Base-by-base conservation (phyloP, 2,888 invertebrate genomes). In the Drosophila robusta region DNA sequence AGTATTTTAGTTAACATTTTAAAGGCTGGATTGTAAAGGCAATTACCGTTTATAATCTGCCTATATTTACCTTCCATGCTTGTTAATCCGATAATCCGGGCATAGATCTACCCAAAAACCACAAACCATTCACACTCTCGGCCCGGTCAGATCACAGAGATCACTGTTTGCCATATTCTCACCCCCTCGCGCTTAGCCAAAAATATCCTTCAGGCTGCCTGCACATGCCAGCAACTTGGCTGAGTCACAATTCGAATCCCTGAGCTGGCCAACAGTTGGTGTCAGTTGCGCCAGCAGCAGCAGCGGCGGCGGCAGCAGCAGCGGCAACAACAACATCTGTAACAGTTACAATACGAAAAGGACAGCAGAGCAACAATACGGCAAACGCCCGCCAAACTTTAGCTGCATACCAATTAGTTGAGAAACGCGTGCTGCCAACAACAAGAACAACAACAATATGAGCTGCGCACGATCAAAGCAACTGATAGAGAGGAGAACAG, bases 321-420 rank as follows among this genome's bases (percentile, higher is more conserved):
- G 32, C 70, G 66, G 36, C 66, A 55, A 16, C 65, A 45, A 55
- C 63, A 72, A 44, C 60, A 68, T 80, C 77, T 75, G 74, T 74
- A 80, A 86, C 78, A 72, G 80, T 75, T 77, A 83, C 80, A 89
- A 65, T 67, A 72, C 71, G 62, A 77, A 69, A 70, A 71, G 66
- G 62, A 75, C 72, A 71, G 58, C 69, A 56, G 54, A 44, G 60
- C 67, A 66, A 49, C 55, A 62, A 47, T 58, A 66, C 57, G 76
- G 64, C 73, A 81, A 78, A 78, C 81, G 80, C 80, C 85, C 89
- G 85, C 89, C 87, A 91, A 90, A 83, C 82, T 76, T 80, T 67
- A 86, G 75, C 89, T 89, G 89, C 84, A 90, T 87, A 90, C 90
- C 91, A 90, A 90, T 90, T 90, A 91, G 90, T 89, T 83, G 76